Base-by-base conservation (phyloP, 2,888 invertebrate genomes). In the Choristoneura rosaceana region DNA sequence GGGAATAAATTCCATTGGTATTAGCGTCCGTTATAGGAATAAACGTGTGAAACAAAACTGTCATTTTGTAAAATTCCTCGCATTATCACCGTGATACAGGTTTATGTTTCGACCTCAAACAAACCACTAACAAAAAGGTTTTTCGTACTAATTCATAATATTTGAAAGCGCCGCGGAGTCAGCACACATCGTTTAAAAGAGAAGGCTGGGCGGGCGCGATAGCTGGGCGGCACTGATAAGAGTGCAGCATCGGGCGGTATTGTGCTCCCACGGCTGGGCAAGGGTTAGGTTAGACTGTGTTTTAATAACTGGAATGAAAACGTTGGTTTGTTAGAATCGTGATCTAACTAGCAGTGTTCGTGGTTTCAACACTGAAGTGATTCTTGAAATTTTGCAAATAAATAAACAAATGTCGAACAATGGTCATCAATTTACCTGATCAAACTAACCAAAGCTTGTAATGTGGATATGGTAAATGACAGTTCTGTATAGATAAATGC, bases 151-250 rank as follows among this genome's bases (percentile, higher is more conserved):
- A 64, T 64, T 64, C 64, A 64, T 64, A 50, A 64, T 64, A 64
- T 64, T 64, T 50, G 64, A 64, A 64, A 64, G 64, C 64, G 34
- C n/a, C 66, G 66, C 66, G 55, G 61, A 71, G 67, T 71, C 71
- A 69, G 62, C 71, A 64, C 64, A 64, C 64, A 62, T 62, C 62
- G 62, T 62, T 62, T 43, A 62, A 62, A 62, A 62, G 62, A 62
- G 62, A 62, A 62, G 43, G 62, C 62, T 69, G 69, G 61, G 69
- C 69, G 69, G 68, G 69, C 59, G 70, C 59, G 70, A 70, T 71
- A 66, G 80, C 86, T 87, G 87, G 85, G 86, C 85, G 84, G 60
- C 61, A 38, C 71, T 73, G 77, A 78, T 78, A 76, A 74, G 69
- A 71, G 61, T 15, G 62, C 62, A 59, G 59, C 59, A 59, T 34